Evolutionary conservation across 2,797 vertebrate species (phyloP).

Genomic region (Lacerta agilis): DNA sequence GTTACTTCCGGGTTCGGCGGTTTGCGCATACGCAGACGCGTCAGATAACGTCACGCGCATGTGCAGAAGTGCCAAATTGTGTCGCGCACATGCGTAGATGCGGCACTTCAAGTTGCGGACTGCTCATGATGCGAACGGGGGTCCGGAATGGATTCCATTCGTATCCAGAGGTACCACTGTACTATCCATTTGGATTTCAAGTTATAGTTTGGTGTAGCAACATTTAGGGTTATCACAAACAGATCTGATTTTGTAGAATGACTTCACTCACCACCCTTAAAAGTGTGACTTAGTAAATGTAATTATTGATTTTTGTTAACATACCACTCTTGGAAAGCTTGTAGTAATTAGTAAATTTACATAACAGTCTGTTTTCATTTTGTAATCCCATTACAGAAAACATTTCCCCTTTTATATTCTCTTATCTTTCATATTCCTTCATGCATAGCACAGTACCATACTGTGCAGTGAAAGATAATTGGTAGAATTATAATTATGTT

Average conservation of each 20-base stretch:
- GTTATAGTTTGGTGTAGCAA: background rate
- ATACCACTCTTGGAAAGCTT: conserved; percentile 32
- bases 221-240: conserved; percentile 2
- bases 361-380: conserved; percentile 43
- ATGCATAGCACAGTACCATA: conserved; percentile 7
- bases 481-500: conserved; percentile 51
- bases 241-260: background rate
- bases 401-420: conserved; percentile 42
- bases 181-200: background rate
- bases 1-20: too few relatives aligned
- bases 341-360: conserved; percentile 36
- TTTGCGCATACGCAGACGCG: too few relatives aligned
- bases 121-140: too few relatives aligned
- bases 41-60: too few relatives aligned
- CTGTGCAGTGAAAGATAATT: conserved; percentile 48
- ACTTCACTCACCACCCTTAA: background rate
- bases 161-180: too few relatives aligned
- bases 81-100: too few relatives aligned
- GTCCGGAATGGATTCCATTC: too few relatives aligned
- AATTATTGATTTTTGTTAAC: conserved; percentile 48
- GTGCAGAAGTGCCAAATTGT: too few relatives aligned
- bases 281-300: conserved; percentile 21
- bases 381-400: conserved; percentile 48
- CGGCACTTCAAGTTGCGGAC: too few relatives aligned
- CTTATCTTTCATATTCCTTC: conserved; percentile 44